Evolutionary conservation across 1,140 invertebrate species (phyloP).

Genomic region (Leguminivora glycinivorella): DNA sequence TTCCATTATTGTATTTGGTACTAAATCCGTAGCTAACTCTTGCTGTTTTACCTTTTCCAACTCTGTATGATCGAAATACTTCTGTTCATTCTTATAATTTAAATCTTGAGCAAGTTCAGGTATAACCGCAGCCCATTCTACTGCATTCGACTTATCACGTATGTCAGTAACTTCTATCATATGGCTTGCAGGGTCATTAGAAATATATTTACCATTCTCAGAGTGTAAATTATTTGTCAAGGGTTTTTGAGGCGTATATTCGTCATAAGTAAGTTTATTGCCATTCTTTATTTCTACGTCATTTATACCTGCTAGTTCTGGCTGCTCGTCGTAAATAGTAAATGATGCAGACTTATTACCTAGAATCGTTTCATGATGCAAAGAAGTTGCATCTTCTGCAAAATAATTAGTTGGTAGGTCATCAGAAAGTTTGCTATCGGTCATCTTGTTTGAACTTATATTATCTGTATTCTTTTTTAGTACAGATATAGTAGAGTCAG

Average conservation of each 20-base stretch:
- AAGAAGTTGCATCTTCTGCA: background rate
- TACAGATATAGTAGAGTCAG: background rate
- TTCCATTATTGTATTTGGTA: background rate
- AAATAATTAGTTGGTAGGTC: background rate
- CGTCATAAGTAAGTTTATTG: too few species aligned
- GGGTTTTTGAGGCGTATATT: background rate
- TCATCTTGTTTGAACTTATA: background rate
- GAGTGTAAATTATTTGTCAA: background rate
- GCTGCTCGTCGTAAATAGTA: background rate
- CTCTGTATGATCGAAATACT: background rate
- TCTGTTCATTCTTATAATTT: background rate
- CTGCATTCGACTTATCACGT: background rate
- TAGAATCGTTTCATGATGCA: background rate
- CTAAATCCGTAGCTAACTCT: background rate
- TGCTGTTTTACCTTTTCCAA: background rate
- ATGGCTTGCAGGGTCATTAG: background rate
- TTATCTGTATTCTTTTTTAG: background rate
- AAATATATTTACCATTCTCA: background rate
- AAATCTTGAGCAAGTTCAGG: background rate
- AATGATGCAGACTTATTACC: background rate
- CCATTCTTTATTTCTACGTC: background rate
- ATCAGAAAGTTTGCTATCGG: background rate
- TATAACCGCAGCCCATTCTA: background rate
- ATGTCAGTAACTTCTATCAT: background rate
- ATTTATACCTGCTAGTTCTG: background rate